A percentile compares a stretch with the other conserved stretches of the same genome.
Conservation (phyloP, 2,113 vertebrate species). For the Ameiurus melas region DNA sequence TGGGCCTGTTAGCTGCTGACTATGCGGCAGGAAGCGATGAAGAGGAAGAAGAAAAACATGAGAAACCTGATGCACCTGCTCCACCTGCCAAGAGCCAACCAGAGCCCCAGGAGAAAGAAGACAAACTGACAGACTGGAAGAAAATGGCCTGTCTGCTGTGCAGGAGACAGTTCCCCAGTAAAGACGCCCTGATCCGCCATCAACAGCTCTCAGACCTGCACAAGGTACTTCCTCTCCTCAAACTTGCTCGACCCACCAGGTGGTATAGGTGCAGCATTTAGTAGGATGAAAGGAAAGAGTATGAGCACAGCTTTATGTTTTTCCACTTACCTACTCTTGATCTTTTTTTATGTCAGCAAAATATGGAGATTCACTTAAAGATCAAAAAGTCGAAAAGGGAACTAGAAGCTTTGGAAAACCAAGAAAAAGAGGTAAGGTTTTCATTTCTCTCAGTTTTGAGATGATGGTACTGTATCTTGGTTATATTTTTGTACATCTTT, state of each 20-base stretch:
- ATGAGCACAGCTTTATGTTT: not conserved
- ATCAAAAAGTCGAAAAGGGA: constrained; percentile 93
- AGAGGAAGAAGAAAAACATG: constrained; percentile 90
- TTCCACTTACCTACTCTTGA: not conserved
- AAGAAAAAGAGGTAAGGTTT: constrained; percentile 77
- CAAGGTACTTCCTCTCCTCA: constrained; percentile 74
- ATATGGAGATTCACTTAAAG: constrained; percentile 95
- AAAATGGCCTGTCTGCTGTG: constrained; percentile 96
- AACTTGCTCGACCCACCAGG: not conserved
- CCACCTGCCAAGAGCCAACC: constrained; percentile 66
- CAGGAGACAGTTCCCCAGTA: constrained; percentile 94
- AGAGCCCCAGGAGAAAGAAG: constrained; percentile 78
- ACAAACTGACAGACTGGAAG: constrained; percentile 95
- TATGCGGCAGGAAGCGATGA: constrained; percentile 95
- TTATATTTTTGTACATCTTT: not conserved
- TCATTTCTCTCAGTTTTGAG: not conserved
- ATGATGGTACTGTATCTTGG: not conserved
- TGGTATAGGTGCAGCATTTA: not conserved
- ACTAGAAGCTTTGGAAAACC: constrained; percentile 89
- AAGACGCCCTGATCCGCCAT: constrained; percentile 91
- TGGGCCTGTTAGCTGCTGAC: constrained; percentile 89
- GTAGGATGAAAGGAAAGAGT: not conserved
- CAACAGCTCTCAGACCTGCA: constrained; percentile 97
- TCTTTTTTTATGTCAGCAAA: constrained; percentile 80
- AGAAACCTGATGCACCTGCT: constrained; percentile 77